Percentiles rank a stretch among this genome's conserved stretches.
Conservation (phyloP, 30 jellyfish, hydroid and myxozoan species). For the Cassiopea andromeda region DNA sequence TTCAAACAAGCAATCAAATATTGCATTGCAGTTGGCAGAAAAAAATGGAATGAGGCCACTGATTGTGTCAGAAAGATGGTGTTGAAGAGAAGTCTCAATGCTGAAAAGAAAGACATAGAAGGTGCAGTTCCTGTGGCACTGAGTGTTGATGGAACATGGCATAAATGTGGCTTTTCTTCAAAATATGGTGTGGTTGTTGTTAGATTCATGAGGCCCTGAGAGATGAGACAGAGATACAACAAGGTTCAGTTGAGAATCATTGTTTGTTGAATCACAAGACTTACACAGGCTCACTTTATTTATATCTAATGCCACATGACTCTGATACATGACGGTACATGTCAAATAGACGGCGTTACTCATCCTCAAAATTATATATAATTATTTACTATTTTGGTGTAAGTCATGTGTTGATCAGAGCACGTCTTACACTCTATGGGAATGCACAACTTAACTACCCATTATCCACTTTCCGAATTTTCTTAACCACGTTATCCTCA, state of each 20-base stretch:
- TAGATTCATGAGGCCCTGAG: neutral
- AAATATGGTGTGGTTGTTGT: slow-evolving; percentile 47
- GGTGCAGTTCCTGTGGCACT: slow-evolving; percentile 29
- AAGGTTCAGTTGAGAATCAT: neutral
- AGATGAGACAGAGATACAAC: neutral
- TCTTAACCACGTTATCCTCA: too few relatives aligned
- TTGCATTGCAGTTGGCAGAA: neutral
- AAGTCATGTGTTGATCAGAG: neutral
- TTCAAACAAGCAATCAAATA: too few relatives aligned
- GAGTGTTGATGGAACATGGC: slow-evolving; percentile 39
- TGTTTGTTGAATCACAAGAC: neutral
- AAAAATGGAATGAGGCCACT: neutral
- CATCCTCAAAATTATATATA: neutral
- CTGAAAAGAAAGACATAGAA: slow-evolving; percentile 9
- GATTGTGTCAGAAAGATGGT: neutral
- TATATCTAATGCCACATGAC: neutral
- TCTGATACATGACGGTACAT: neutral
- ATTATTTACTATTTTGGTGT: neutral
- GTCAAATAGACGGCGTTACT: neutral
- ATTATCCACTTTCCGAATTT: too few relatives aligned
- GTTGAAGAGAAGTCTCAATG: neutral
- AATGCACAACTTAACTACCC: too few relatives aligned
- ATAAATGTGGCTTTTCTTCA: slow-evolving; percentile 40
- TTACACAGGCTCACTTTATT: neutral
- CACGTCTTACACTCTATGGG: neutral